phyloP scores from a whole-genome alignment of 2,797 vertebrate genomes.

The Brachyalestes nurse region DNA sequence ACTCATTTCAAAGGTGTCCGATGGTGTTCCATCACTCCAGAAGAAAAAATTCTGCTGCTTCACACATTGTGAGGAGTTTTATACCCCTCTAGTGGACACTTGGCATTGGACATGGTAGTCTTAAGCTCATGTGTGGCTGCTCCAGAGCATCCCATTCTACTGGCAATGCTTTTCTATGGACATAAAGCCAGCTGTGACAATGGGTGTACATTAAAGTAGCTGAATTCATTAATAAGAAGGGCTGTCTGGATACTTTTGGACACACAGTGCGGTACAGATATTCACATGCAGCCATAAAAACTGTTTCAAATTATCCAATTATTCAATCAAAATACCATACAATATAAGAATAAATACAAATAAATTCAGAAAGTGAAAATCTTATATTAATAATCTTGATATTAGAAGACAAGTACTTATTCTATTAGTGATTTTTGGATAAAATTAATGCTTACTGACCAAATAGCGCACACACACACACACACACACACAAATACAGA shows the following conservation, averaged over 20 bases:
- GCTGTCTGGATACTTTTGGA: neutral
- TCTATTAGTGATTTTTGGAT: too few species aligned
- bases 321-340: too few species aligned
- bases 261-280: neutral
- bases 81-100: neutral
- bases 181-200: neutral
- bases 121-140: neutral
- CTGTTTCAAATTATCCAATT: too few species aligned
- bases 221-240: neutral
- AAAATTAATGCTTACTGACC: neutral
- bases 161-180: neutral
- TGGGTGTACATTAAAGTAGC: neutral
- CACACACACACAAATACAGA: neutral
- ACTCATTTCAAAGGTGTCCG: neutral
- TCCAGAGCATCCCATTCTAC: neutral
- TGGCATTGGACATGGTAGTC: neutral
- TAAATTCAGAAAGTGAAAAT: too few species aligned
- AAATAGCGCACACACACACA: neutral
- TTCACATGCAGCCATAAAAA: neutral
- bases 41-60: neutral
- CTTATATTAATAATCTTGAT: too few species aligned
- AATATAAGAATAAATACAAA: too few species aligned
- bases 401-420: too few species aligned
- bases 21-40: neutral
- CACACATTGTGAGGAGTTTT: neutral